Base-by-base conservation (phyloP, 2,888 invertebrate species). In the Heliothis peltigera region DNA sequence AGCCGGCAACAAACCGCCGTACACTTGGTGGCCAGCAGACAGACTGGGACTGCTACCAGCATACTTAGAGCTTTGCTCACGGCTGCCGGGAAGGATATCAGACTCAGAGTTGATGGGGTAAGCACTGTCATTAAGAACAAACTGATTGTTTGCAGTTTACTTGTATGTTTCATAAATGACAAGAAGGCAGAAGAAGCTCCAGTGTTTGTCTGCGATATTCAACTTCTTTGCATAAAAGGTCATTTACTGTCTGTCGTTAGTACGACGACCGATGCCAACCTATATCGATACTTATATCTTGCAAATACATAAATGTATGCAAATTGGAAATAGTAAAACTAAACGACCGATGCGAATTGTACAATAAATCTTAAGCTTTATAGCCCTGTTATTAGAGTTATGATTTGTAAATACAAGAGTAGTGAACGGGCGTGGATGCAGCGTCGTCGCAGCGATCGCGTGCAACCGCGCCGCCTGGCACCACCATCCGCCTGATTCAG, bases 1-100 rank as follows among this genome's bases (percentile, higher is more conserved):
- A 97, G 98, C 69, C 97, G 98, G 71, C 97, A 98, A 82, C 99
- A 99, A 92, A 98, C 99, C 6, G 98, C 99, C 1, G 97, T 99
- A 1, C 99, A 99, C 94, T 95, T 99, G 90, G 99, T 99, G 70
- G 98, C 99, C 59, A 97, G 98, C 80, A 96, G 99, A 83, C 98
- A 98, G 90, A 98, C 98, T 0, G 98, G 98, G 17, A 98, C 98
- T 12, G 98, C 99, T 4, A 97, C 99, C 62, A 97, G 98, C 81
- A 98, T 99, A 81, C 96, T 99, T 15, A 96, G 99, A 84, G 97
- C 98, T 5, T 96, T 99, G 43, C 96, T 99, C 62, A 97, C 97
- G 66, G 97, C 98, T 18, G 98, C 98, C 39, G 98, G 98, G 55
- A 98, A 98, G 90, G 99, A 99, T 85, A 98, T 98, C 80, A 95